Conservation (phyloP, 1,140 invertebrate species). For the Hypothenemus hampei region DNA sequence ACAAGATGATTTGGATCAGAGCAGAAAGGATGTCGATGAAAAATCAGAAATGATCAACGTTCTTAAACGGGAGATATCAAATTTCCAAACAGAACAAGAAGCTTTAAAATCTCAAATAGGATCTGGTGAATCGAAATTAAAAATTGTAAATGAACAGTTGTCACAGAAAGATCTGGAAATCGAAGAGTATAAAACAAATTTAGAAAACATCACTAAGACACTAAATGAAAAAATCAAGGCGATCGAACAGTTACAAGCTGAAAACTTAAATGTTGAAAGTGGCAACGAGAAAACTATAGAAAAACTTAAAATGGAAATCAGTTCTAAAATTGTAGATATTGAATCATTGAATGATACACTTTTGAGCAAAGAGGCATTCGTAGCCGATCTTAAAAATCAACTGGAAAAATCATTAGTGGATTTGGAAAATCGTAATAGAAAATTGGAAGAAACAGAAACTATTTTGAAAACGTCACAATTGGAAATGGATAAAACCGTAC, state of each 20-base stretch:
- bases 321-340: constrained; percentile 45
- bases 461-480: constrained; percentile 13
- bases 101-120: constrained; percentile 24
- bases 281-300: constrained; percentile 52
- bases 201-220: constrained; percentile 42
- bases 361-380: not conserved
- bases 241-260: constrained; percentile 25
- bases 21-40: constrained; percentile 28
- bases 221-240: constrained; percentile 44
- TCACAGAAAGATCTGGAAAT: constrained; percentile 42
- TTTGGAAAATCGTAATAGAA: constrained; percentile 7
- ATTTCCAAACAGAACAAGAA: constrained; percentile 12
- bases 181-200: constrained; percentile 47
- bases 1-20: constrained; percentile 27
- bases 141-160: constrained; percentile 23
- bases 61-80: constrained; percentile 25
- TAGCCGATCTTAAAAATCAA: constrained; percentile 1
- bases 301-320: constrained; percentile 54
- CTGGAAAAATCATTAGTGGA: not conserved
- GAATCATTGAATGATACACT: constrained; percentile 12
- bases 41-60: constrained; percentile 28
- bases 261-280: constrained; percentile 39
- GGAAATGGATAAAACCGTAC: constrained; percentile 10
- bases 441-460: constrained; percentile 9
- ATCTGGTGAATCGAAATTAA: constrained; percentile 5